A percentile compares a stretch with the other conserved stretches of the same genome.
phyloP scores from a whole-genome alignment of 30 jellyfish, hydroid and myxozoan genomes.

The Clytia hemisphaerica region DNA sequence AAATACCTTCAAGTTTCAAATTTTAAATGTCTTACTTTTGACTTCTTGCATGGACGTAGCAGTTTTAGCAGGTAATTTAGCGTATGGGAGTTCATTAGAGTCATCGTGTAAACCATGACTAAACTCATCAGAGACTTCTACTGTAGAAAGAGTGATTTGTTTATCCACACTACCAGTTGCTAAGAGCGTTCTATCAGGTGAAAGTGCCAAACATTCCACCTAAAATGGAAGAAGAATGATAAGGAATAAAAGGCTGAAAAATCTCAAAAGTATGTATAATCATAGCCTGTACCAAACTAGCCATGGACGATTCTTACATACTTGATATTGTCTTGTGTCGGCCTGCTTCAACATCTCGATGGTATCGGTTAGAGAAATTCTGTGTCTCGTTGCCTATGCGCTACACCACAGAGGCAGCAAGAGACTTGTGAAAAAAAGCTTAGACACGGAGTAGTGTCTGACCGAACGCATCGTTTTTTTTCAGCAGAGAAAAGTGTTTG shows the following conservation, averaged over 20 bases:
- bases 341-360: too few relatives aligned
- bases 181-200: conserved; percentile 66
- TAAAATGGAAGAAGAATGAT: neutral
- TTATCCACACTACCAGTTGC: conserved; percentile 85
- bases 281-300: neutral
- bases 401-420: too few relatives aligned
- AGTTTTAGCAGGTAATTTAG: conserved; percentile 5
- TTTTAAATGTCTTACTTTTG: too few relatives aligned
- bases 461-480: too few relatives aligned
- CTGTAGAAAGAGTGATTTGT: conserved; percentile 54
- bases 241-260: neutral
- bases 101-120: neutral
- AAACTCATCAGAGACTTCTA: conserved; percentile 38
- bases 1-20: too few relatives aligned
- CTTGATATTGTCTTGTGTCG: too few relatives aligned
- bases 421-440: too few relatives aligned
- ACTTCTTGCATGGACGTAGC: neutral
- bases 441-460: too few relatives aligned
- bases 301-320: too few relatives aligned
- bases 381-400: too few relatives aligned
- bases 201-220: conserved; percentile 70
- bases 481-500: too few relatives aligned
- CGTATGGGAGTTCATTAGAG: neutral
- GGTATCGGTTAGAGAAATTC: too few relatives aligned
- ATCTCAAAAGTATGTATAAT: neutral